Base-by-base conservation (phyloP, 2,113 vertebrate genomes). In the Oncorhynchus gorbuscha region DNA sequence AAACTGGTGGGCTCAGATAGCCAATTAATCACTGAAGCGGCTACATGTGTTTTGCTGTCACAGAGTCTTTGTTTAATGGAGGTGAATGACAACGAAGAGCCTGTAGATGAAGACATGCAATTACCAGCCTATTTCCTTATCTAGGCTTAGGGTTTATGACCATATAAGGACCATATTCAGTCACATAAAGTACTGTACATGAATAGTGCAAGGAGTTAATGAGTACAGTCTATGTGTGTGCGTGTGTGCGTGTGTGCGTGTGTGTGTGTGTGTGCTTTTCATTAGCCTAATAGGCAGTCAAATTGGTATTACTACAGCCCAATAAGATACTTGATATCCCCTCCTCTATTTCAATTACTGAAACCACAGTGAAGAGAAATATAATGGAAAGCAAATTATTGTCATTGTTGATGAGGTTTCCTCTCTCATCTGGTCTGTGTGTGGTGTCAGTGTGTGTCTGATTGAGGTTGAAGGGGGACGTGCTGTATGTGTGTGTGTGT, bases 21-120 rank as follows among this genome's bases (percentile, higher is more conserved):
- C 30, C 61, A 66, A 80, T 85, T 87, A 86, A 86, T 88, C 83
- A 80, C 39, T 24, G 18, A 51, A 8, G 30, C 2, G 2, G 45
- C 71, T 26, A 39, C 45, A 78, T 3, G 26, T 51, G 71, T 71
- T 74, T 74, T 83, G 71, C 48, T 11, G 51, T 58, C 76, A 59
- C 45, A 16, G 13, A 45, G 39, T 45, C 39, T 45, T 45, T 45
- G 39, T 45, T 45, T 45, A 45, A 45, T 45, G 8, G 39, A 45
- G 39, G 39, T 45, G 12, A 72, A 72, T 55, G 49, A 30, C 3
- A n/a, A 48, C 30, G 18, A 49, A 12, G 28, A 59, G 51, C 69
- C 26, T 18, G 24, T 59, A n/a, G 72, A 73, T 20, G 20, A 64
- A 73, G 59, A 62, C 20, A 3, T 64, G 58, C 32, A 73, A 73